These are phyloP conservation scores for Actinostola sp. DNA, from an alignment of 92 coral and sea anemone species.

Conservation along the genomic window DNA sequence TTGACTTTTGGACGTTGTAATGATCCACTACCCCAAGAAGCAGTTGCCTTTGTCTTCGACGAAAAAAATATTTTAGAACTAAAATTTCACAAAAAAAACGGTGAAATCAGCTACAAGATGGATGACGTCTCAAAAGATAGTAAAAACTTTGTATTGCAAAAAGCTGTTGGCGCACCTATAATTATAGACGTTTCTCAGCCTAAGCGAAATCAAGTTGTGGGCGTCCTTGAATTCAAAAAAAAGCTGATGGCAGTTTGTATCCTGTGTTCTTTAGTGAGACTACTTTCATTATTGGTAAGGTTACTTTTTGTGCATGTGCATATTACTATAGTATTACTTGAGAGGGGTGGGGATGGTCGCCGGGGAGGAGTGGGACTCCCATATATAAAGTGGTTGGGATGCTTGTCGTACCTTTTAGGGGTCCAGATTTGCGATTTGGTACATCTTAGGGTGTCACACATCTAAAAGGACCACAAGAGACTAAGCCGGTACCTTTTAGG, in stretches of 20 bases:
- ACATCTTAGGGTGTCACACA: too few species aligned
- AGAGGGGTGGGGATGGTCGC: too few species aligned
- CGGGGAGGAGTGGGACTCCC: too few species aligned
- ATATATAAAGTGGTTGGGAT: too few species aligned
- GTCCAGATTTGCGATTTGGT: too few species aligned
- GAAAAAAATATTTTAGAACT: neutral
- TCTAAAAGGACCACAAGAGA: too few species aligned
- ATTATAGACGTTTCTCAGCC: neutral
- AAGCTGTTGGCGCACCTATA: constrained; percentile 12
- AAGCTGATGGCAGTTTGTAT: neutral
- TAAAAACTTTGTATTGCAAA: neutral
- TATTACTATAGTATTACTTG: too few species aligned
- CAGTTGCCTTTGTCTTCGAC: neutral
- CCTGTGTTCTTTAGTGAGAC: neutral
- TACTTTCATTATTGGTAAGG: neutral
- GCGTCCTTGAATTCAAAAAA: neutral
- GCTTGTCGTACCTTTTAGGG: too few species aligned
- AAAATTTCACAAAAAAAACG: neutral
- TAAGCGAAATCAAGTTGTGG: neutral
- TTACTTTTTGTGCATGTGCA: too few species aligned
- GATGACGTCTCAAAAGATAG: neutral
- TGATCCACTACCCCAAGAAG: too few species aligned
- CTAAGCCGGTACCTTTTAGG: too few species aligned
- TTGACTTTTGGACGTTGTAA: too few species aligned
- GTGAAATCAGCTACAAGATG: neutral